Base-by-base conservation (phyloP, 2,888 invertebrate genomes). In the Formica aserva region DNA sequence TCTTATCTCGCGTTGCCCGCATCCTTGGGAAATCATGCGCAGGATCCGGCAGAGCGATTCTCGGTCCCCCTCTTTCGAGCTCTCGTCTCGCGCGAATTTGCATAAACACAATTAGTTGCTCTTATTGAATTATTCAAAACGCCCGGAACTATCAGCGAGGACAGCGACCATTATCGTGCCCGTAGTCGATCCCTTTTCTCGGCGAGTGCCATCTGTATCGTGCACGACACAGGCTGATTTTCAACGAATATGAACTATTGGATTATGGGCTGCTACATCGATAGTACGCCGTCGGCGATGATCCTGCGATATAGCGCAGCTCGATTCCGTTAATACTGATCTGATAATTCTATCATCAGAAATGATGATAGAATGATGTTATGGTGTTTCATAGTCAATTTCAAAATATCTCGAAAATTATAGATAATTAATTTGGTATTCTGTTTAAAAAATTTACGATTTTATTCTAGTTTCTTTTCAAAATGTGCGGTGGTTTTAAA, bases 41-140 rank as follows among this genome's bases (percentile, higher is more conserved):
- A 85, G 89, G 74, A 84, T 83, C 67, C 71, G 82, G 57, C 74
- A n/a, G 15, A n/a, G 67, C 75, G 66, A 85, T 71, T 81, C 71
- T 52, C 52, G 8, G 80, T 76, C 78, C 41, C 75, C 38, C 45
- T 71, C 71, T 48, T 38, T 18, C 81, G 65, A 74, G 75, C 75
- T 78, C 84, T 74, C 74, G 74, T 85, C 84, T 65, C 81, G 72
- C 38, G 15, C 48, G 85, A 83, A 94, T 94, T 94, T 94, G 92
- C 94, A 94, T 94, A 92, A 94, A 94, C 91, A 94, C 94, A 94
- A 94, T 94, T 94, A 94, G 93, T 92, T 91, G 91, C 91, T 91
- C 89, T 91, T 91, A 92, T 93, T 94, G 93, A 94, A 94, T 94
- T 93, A 94, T 94, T 94, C 94, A 94, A 92, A 93, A 92, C 85